Conservation (phyloP, 2,888 invertebrate genomes). For the Thecophora atra region DNA sequence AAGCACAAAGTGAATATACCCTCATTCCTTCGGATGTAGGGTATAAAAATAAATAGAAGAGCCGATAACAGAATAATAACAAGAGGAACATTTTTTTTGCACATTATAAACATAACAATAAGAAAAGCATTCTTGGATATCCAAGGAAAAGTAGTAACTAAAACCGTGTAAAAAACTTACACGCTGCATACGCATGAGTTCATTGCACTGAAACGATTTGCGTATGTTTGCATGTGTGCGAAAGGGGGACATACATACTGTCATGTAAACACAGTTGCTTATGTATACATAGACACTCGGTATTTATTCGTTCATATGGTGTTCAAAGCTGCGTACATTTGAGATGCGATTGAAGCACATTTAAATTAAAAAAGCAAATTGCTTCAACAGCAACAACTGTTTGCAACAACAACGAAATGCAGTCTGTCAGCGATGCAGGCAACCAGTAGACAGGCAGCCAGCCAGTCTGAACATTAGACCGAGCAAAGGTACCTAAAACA, state of each 20-base stretch:
- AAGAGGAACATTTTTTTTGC: background rate
- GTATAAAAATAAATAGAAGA: no score
- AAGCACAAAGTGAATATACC: no score
- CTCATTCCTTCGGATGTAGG: no score
- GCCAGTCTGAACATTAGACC: background rate
- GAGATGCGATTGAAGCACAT: conserved; percentile 1
- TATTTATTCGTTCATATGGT: background rate
- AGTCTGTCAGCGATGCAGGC: no score
- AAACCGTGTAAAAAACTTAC: conserved; percentile 31
- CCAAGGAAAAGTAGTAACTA: background rate
- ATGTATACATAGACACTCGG: conserved; percentile 5
- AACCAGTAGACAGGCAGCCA: no score
- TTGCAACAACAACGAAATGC: background rate
- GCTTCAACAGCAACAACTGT: conserved; percentile 8
- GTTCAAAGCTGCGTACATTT: no score
- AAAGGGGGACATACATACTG: background rate
- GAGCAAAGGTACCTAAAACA: conserved; percentile 11
- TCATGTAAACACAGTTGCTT: background rate
- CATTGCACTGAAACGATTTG: conserved; percentile 64
- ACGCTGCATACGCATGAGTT: conserved; percentile 63
- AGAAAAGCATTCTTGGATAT: background rate
- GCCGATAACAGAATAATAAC: background rate
- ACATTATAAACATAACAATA: background rate
- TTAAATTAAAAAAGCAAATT: conserved; percentile 21
- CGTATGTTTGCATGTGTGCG: conserved; percentile 46